Base-by-base conservation (phyloP, 2,888 invertebrate genomes). In the Bombyx huttoni region DNA sequence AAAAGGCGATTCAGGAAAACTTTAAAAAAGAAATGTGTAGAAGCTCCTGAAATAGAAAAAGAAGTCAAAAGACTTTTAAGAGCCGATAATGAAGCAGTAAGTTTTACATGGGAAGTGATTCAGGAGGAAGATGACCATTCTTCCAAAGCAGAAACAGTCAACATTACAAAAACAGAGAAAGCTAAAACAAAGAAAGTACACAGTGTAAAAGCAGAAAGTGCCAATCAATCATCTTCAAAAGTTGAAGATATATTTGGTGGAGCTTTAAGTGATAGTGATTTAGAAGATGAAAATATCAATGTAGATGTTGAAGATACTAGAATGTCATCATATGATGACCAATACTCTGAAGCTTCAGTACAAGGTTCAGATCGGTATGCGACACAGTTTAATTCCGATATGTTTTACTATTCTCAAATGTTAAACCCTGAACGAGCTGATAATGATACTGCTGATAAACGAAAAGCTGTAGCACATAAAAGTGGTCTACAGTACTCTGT, bases 1-100 rank as follows among this genome's bases (percentile, higher is more conserved):
- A 96, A 95, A 63, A 90, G 98, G 53, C 91, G 98, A 56, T 99
- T 99, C 70, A 91, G 98, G 46, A 98, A 98, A 86, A 98, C 98
- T 0, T 78, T 98, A 40, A 97, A 96, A 75, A 99, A 99, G 78
- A 99, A 99, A 82, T 96, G 96, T 81, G 96, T 97, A 0, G 98
- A 98, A 82, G 96, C 97, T 34, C 98, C 98, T 0, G 98, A 99
- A 88, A 97, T 98, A 58, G 99, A 99, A 73, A 98, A 98, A 77
- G 99, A 99, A 89, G 97, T 99, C 0, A 98, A 98, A 75, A 90
- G 98, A 47, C 85, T 99, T 51, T 87, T 99, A 12, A 90, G 98
- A 59, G 94, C 94, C 40, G 98, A 99, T 73, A 96, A 97, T 73
- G 98, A 98, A 75, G 96, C 97, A 2, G 93, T 93, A 0, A 91